Evolutionary conservation across 2,888 invertebrate species (phyloP), one percentile per base, ranked within the genome.

Genomic region (Cordilura impudica): DNA sequence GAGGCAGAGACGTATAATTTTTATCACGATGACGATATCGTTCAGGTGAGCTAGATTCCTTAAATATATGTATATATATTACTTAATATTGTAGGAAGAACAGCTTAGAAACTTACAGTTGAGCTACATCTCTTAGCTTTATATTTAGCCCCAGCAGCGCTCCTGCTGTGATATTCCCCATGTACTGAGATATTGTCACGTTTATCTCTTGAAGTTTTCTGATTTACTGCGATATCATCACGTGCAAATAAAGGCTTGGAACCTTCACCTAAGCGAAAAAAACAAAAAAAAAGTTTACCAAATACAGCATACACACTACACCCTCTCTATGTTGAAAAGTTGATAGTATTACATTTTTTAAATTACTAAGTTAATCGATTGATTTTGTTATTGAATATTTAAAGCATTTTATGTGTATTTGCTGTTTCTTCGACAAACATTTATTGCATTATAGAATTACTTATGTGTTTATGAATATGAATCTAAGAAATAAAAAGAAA

Each of bases 231-330:
- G 10, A 83, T 78, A 69, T 83, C 83, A 35, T 79, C 80, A 12
- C 82, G 79, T n/a, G 77, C 67, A 76, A 83, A 84, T 60, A 83
- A 60, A 45, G 84, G 82, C 47, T 78, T 83, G 18, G 82, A 79
- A 47, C 84, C 84, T 79, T 84, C 84, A 78, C 82, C 84, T 84
- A 81, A 65, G 56, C 29, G 63, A 0, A 61, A 49, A 21, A 71
- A 67, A 21, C 23, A 61, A 31, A 31, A 16, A 45, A 56, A 16
- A 70, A 5, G 35, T 39, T 53, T 70, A 67, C 49, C 10, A 45
- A 45, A 29, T 47, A 58, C 16, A n/a, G n/a, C n/a, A n/a, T n/a
- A n/a, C n/a, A n/a, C n/a, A n/a, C 16, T n/a, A 21, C 31, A 65
- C 16, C 31, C 1, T 14, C 35, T 12, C 29, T 18, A 29, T 29